phyloP scores from a whole-genome alignment of 2,797 vertebrate genomes.

The Oreochromis mossambicus region DNA sequence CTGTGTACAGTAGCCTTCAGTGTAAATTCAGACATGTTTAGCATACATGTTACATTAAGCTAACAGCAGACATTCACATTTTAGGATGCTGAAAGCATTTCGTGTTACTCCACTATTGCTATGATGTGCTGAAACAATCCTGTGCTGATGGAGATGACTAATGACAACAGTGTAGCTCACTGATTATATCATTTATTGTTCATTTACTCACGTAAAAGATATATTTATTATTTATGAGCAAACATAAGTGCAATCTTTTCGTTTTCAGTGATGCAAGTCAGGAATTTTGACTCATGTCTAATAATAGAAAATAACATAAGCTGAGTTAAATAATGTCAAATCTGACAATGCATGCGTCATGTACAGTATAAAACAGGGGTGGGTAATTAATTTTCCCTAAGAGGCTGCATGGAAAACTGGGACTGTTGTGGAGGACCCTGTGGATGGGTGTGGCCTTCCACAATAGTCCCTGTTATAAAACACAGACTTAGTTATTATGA shows the following conservation, averaged over 20 bases:
- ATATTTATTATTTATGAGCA: too few species aligned
- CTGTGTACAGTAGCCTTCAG: background rate
- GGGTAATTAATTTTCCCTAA: background rate
- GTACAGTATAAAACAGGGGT: background rate
- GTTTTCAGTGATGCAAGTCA: background rate
- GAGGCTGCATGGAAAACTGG: fast-evolving
- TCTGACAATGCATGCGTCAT: fast-evolving
- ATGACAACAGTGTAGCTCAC: background rate
- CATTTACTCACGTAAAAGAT: background rate
- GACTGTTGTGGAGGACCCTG: background rate
- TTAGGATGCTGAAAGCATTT: background rate
- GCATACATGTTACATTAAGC: background rate
- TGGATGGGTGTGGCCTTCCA: background rate
- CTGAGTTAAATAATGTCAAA: fast-evolving
- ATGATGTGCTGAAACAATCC: background rate
- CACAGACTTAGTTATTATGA: background rate
- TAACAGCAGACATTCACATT: background rate
- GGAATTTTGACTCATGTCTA: background rate
- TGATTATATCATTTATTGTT: background rate
- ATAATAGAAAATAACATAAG: background rate
- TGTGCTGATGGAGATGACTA: background rate
- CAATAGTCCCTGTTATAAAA: fast-evolving
- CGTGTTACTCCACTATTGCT: background rate
- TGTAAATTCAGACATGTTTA: background rate
- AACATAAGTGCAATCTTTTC: fast-evolving